Evolutionary conservation across 2,113 vertebrate genomes (phyloP).

Genomic region (Thryonomys swinderianus): DNA sequence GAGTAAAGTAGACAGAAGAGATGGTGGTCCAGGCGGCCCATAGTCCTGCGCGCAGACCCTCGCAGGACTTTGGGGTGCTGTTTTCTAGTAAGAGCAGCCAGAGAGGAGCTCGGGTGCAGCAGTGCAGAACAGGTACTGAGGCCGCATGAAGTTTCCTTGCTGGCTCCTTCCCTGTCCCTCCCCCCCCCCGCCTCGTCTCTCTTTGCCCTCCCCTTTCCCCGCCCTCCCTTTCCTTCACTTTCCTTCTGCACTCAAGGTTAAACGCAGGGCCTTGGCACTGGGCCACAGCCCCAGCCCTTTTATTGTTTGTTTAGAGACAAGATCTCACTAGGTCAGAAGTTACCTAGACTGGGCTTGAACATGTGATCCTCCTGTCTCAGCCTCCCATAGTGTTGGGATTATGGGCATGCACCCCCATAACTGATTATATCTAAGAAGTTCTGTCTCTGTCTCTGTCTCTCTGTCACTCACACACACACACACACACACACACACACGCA

Average conservation of each 20-base stretch:
- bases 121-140: accelerated
- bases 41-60: neutral
- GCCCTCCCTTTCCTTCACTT: too few relatives aligned
- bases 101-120: accelerated
- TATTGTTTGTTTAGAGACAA: neutral
- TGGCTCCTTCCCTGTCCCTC: neutral
- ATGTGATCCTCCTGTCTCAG: neutral
- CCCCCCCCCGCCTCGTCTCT: too few relatives aligned
- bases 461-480: too few relatives aligned
- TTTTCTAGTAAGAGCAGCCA: accelerated
- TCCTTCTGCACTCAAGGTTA: neutral
- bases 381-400: neutral
- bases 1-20: accelerated
- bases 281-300: neutral
- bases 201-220: too few relatives aligned
- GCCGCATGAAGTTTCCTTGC: accelerated
- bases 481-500: too few relatives aligned
- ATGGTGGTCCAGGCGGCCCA: accelerated
- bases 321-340: neutral
- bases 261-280: neutral
- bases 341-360: neutral
- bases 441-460: too few relatives aligned
- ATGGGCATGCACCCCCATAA: neutral
- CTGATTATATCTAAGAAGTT: neutral
- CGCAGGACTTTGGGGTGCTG: accelerated